Evolutionary conservation across 2,888 invertebrate genomes (phyloP).

Genomic region (Allophyes oxyacanthae): DNA sequence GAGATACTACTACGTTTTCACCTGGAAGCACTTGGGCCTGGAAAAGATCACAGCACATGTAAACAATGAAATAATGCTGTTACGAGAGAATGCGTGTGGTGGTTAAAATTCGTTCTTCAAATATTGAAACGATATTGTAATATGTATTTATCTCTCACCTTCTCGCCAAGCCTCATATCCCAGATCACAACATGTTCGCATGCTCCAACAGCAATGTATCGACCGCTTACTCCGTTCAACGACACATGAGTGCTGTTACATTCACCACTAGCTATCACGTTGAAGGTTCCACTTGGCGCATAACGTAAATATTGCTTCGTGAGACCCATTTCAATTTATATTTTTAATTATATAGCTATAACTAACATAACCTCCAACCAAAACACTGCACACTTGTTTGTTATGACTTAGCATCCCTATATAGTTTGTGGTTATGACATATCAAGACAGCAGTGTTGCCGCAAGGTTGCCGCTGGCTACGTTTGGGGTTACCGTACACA

Average conservation of each 20-base stretch:
- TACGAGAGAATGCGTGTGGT: no score
- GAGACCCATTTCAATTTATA: slow-evolving; percentile 91
- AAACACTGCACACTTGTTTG: slow-evolving; percentile 53
- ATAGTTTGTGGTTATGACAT: neutral
- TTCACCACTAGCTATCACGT: slow-evolving; percentile 94
- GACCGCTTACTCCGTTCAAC: slow-evolving; percentile 93
- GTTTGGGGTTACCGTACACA: no score
- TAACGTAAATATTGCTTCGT: slow-evolving; percentile 98
- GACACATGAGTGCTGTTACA: slow-evolving; percentile 95
- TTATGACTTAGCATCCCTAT: slow-evolving; percentile 56
- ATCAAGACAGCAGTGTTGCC: no score
- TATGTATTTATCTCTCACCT: slow-evolving; percentile 82
- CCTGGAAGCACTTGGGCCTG: slow-evolving; percentile 94
- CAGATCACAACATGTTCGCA: slow-evolving; percentile 98
- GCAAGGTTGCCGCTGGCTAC: no score
- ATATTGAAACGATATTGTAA: neutral
- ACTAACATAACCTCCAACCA: slow-evolving; percentile 37
- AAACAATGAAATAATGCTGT: no score
- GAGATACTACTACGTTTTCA: slow-evolving; percentile 94
- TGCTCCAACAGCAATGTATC: slow-evolving; percentile 97
- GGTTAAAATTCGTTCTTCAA: neutral
- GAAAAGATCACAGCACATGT: slow-evolving; percentile 40
- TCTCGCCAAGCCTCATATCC: slow-evolving; percentile 96
- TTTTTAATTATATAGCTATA: slow-evolving; percentile 11
- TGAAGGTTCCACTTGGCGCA: slow-evolving; percentile 94